A percentile compares a stretch with the other conserved stretches of the same genome.
Conservation (phyloP, 1,140 invertebrate genomes). For the Brachionus sp. region DNA sequence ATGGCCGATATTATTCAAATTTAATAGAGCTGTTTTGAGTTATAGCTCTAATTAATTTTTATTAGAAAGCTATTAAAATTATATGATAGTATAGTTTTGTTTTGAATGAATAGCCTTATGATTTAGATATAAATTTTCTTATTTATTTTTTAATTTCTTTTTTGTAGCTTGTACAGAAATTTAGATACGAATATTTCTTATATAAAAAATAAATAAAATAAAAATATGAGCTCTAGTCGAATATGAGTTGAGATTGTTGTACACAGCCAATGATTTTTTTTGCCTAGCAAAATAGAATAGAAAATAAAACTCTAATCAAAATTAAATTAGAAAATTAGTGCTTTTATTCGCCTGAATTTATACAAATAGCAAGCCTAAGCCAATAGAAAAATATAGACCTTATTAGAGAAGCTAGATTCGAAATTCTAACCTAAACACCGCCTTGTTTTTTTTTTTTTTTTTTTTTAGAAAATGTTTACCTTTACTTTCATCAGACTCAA, state of each 20-base stretch:
- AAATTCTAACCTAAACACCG: neutral
- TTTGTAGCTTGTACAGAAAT: neutral
- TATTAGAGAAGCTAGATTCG: neutral
- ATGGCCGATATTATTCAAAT: neutral
- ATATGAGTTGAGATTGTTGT: neutral
- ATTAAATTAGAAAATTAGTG: neutral
- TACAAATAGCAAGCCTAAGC: neutral
- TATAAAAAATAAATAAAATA: neutral
- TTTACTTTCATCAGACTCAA: neutral
- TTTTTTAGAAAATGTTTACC: slow-evolving; percentile 11
- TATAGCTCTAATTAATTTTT: slow-evolving; percentile 15
- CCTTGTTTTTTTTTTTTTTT: neutral
- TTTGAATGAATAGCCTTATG: neutral
- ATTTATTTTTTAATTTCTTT: neutral
- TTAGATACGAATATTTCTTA: neutral
- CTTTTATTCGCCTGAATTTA: neutral
- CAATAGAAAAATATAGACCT: neutral
- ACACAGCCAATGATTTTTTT: neutral
- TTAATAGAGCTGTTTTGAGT: slow-evolving; percentile 13
- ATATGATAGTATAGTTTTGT: neutral
- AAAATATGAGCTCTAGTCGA: neutral
- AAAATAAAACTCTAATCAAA: slow-evolving; percentile 30
- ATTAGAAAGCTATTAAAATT: neutral
- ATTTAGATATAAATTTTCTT: neutral
- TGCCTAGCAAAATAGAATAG: neutral